Percentiles rank a stretch among this genome's conserved stretches.
These are phyloP conservation scores for Cavia porcellus DNA, from an alignment of 2,113 vertebrate species.

Conservation along the genomic window DNA sequence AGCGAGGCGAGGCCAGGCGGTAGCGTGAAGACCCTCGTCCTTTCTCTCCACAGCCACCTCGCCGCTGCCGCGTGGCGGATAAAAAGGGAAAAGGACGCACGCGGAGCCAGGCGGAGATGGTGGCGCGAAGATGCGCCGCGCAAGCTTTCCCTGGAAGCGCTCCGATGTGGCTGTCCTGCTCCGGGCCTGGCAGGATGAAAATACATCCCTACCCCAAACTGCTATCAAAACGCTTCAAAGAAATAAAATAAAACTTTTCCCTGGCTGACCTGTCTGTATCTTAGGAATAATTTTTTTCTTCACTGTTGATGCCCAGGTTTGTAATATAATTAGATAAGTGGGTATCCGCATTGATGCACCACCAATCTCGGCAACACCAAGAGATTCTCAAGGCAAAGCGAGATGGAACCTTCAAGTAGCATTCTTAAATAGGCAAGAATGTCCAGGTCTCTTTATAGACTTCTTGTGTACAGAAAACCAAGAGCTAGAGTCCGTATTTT, in stretches of 20 bases:
- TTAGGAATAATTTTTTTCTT: slow-evolving; percentile 31
- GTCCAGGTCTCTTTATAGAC: not conserved
- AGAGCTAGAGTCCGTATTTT: not conserved
- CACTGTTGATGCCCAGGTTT: slow-evolving; percentile 24
- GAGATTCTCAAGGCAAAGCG: not conserved
- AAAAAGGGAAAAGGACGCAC: not conserved
- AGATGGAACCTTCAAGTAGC: slow-evolving; percentile 22
- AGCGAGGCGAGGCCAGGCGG: not conserved
- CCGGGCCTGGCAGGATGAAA: not conserved
- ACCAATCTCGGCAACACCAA: not conserved
- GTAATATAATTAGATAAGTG: slow-evolving; percentile 28
- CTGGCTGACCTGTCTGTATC: not conserved
- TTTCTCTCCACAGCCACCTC: not conserved
- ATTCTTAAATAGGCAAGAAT: slow-evolving; percentile 49
- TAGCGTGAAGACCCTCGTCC: not conserved
- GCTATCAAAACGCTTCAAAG: slow-evolving; percentile 32
- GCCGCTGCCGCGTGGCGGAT: slow-evolving; percentile 55
- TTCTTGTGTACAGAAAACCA: not conserved
- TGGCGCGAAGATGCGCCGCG: not conserved
- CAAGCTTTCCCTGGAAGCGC: not conserved
- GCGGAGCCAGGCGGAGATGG: accelerated
- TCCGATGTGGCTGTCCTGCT: not conserved
- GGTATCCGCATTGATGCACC: not conserved
- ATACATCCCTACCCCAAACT: not conserved
- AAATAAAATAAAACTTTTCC: slow-evolving; percentile 46